Evolutionary conservation across 2,797 vertebrate species (phyloP).

Genomic region (Falco naumanni): DNA sequence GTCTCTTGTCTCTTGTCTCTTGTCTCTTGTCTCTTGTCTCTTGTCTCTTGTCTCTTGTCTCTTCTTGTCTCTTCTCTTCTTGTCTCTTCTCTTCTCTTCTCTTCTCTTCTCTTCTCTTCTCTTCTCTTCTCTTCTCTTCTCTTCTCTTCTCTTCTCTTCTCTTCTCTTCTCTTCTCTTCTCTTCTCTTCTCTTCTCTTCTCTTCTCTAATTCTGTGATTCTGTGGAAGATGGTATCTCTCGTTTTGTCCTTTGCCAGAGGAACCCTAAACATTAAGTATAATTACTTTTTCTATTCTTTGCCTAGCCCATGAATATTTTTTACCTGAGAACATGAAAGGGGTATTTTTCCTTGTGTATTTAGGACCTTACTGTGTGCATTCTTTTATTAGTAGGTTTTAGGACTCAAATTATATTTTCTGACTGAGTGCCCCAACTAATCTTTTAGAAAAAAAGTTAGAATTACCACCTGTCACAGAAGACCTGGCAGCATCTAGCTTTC

Average conservation of each 20-base stretch:
- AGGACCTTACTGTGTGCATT: neutral
- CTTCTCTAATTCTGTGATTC: neutral
- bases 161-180: no score
- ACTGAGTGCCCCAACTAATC: neutral
- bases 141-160: no score
- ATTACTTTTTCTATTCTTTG: neutral
- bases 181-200: no score
- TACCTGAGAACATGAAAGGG: neutral
- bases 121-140: no score
- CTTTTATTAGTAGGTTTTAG: neutral
- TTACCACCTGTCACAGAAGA: neutral
- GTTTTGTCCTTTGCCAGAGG: neutral
- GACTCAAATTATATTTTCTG: neutral
- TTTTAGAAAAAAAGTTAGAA: neutral
- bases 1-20: no score
- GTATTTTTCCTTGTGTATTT: neutral
- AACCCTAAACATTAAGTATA: neutral
- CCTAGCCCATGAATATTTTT: neutral
- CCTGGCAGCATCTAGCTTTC: neutral
- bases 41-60: no score
- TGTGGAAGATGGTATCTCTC: neutral
- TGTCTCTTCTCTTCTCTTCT: no score
- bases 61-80: no score
- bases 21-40: no score
- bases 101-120: no score